Evolutionary conservation across 2,888 invertebrate species (phyloP).

Genomic region (Scaptomyza flava): DNA sequence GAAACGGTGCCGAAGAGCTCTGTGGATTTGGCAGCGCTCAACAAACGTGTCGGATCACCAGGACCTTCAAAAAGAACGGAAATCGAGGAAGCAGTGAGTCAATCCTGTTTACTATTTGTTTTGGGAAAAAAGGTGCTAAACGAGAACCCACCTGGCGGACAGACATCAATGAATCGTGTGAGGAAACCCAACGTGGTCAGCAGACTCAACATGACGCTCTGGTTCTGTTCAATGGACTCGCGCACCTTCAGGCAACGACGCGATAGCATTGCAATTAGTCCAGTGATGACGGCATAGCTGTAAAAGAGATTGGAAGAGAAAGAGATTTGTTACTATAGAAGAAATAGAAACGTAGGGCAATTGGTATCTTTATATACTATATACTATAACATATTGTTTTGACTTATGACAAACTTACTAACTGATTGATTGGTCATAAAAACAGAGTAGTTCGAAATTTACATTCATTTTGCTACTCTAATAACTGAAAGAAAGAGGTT

Average conservation of each 20-base stretch:
- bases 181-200: constrained; percentile 84
- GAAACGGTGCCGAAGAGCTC: constrained; percentile 84
- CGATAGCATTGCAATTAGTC: constrained; percentile 91
- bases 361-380: too few species aligned
- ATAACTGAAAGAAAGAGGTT: too few species aligned
- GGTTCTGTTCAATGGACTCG: constrained; percentile 86
- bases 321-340: too few species aligned
- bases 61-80: constrained; percentile 69
- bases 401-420: too few species aligned
- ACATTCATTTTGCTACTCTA: too few species aligned
- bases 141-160: constrained; percentile 81
- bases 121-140: constrained; percentile 48
- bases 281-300: constrained; percentile 92
- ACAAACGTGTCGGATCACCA: constrained; percentile 83
- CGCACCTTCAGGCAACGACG: constrained; percentile 89
- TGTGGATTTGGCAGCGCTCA: constrained; percentile 83
- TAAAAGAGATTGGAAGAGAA: neutral
- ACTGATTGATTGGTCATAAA: too few species aligned
- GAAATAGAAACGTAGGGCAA: too few species aligned
- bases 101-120: constrained; percentile 15
- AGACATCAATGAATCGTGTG: constrained; percentile 84
- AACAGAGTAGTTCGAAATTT: too few species aligned
- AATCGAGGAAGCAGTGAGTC: constrained; percentile 21
- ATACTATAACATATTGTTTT: too few species aligned
- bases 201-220: constrained; percentile 83